These are phyloP conservation scores for Noturus placidus DNA, from an alignment of 2,113 vertebrate species.

Conservation along the genomic window DNA sequence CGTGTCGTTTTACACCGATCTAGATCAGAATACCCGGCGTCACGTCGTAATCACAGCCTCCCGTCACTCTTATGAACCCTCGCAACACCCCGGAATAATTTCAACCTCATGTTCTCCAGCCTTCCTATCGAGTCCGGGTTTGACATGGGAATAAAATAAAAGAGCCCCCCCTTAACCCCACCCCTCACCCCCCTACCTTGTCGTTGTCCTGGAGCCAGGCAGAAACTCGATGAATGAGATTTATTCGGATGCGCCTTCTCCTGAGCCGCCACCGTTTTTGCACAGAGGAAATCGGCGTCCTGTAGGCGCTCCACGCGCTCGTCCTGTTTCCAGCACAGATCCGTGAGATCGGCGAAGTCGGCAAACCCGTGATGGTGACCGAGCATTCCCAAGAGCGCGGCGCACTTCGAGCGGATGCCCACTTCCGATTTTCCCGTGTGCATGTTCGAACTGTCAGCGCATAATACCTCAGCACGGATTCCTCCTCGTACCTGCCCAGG, in stretches of 20 bases:
- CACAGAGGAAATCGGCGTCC: slow-evolving; percentile 60
- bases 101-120: background rate
- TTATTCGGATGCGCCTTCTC: slow-evolving; percentile 62
- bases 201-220: slow-evolving; percentile 62
- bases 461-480: background rate
- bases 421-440: slow-evolving; percentile 66
- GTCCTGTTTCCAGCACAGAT: slow-evolving; percentile 71
- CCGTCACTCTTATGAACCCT: background rate
- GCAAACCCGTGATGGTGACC: slow-evolving; percentile 73
- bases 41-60: too few species aligned
- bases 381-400: slow-evolving; percentile 73
- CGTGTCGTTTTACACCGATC: background rate
- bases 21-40: too few species aligned
- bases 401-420: slow-evolving; percentile 67
- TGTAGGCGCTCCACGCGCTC: slow-evolving; percentile 48
- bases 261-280: slow-evolving; percentile 56
- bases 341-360: slow-evolving; percentile 70
- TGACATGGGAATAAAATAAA: background rate
- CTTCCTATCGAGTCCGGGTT: background rate
- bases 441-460: slow-evolving; percentile 57
- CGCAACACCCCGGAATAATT: background rate
- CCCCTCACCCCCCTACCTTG: slow-evolving; percentile 45
- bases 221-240: slow-evolving; percentile 59
- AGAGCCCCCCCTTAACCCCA: background rate
- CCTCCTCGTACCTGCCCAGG: slow-evolving; percentile 58